Evolutionary conservation across 2,797 vertebrate genomes (phyloP).

Genomic region (Pelochelys cantorii): DNA sequence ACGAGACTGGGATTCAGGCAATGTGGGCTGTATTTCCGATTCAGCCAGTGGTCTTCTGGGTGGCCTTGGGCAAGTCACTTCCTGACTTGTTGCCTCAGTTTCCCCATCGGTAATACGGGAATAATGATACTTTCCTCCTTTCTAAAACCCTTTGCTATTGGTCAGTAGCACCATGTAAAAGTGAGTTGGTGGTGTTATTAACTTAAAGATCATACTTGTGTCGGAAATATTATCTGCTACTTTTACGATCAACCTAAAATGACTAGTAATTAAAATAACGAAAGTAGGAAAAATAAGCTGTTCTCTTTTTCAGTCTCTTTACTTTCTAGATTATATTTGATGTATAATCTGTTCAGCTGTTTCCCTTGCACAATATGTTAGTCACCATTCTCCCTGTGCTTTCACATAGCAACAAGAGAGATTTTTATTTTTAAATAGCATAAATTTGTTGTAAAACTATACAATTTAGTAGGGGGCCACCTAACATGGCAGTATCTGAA

Average conservation of each 20-base stretch:
- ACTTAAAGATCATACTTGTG: neutral
- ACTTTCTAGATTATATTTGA: conserved; percentile 40
- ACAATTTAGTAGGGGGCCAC: neutral
- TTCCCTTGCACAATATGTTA: neutral
- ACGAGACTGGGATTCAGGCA: neutral
- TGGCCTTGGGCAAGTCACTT: neutral
- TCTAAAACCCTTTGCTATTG: neutral
- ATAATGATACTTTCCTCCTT: neutral
- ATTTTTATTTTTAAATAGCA: neutral
- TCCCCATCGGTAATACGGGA: neutral
- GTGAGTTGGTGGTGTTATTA: neutral
- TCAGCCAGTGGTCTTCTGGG: accelerated
- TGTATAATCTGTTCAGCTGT: conserved; percentile 50
- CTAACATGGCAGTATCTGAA: neutral
- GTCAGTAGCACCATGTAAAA: neutral
- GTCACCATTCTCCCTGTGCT: neutral
- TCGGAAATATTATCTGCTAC: conserved; percentile 3
- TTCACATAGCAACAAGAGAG: neutral
- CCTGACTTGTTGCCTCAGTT: neutral
- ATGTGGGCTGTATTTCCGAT: neutral
- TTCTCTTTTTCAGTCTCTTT: conserved; percentile 33
- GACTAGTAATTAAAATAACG: neutral
- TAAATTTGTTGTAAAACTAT: neutral
- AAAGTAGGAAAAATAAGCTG: conserved; percentile 54
- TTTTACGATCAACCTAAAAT: conserved; percentile 24